Base-by-base conservation (phyloP, 1,140 invertebrate genomes). In the Heliconius hermathena region DNA sequence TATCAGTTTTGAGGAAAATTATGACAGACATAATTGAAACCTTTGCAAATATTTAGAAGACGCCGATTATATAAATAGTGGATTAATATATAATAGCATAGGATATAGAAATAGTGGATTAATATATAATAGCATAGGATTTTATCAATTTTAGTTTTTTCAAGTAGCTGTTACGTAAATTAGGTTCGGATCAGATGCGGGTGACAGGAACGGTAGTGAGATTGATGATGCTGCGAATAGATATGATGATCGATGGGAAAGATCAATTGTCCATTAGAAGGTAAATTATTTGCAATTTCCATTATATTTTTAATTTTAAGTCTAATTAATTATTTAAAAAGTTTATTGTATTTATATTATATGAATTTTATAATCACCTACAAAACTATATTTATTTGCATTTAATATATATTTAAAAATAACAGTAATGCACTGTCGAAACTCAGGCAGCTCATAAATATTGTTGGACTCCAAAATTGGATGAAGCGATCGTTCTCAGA, bases 401-500 rank as follows among this genome's bases (percentile, higher is more conserved):
- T 57, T 57, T 26, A 66, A 26, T 29, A 66, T 13, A 66, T 66
- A 66, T 66, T 66, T 66, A 66, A 29, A 13, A 26, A 66, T 66
- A 66, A 66, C 60, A 66, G 60, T 29, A 66, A 16, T 18, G 20
- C n/a, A 66, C 76, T 41, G 70, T 22, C 66, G 46, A 46, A 36
- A 72, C 70, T 49, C 26, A 2, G 2, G n/a, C 76, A 20, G 33
- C n/a, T 41, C 80, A 87, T 89, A 85, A 88, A 85, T 83, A 87
- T 87, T 85, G 85, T 88, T 84, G 81, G 83, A 75, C 29, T 49
- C 86, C 87, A 79, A 87, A 89, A 70, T 85, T 81, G 86, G 86
- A 74, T 89, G 88, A 91, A 88, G 80, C 79, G 87, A 86, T 87
- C 89, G 87, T 93, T 93, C 89, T 84, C 72, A 91, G 91, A 92